phyloP scores from a whole-genome alignment of 2,797 vertebrate genomes.

The Ciconia nigra region DNA sequence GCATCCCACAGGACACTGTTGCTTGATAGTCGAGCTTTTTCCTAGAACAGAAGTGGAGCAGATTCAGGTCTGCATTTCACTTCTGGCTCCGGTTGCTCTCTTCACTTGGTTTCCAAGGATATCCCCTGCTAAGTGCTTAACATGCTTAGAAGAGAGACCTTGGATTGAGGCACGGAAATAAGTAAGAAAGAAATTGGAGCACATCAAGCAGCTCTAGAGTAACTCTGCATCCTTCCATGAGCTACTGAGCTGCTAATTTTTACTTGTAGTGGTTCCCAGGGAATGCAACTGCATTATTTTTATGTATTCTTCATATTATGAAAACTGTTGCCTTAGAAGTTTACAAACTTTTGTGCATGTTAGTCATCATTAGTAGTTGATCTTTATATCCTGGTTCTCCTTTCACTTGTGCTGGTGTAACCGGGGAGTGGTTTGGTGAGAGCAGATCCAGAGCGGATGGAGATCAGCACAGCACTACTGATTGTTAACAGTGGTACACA shows the following conservation, averaged over 20 bases:
- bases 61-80: not conserved
- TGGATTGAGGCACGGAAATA: not conserved
- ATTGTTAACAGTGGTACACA: not conserved
- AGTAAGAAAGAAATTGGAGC: not conserved
- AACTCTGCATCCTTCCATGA: not conserved
- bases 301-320: not conserved
- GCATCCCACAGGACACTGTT: not conserved
- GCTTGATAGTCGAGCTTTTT: not conserved
- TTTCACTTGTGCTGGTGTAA: not conserved
- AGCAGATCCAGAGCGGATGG: not conserved
- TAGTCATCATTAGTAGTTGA: not conserved
- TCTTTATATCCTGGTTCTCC: not conserved
- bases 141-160: not conserved
- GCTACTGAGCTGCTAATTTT: not conserved
- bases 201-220: not conserved
- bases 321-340: not conserved
- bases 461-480: not conserved
- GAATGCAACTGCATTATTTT: not conserved
- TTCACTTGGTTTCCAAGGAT: not conserved
- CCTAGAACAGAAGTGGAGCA: not conserved
- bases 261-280: not conserved
- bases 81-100: not conserved
- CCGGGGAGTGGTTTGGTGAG: not conserved
- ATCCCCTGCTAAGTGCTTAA: not conserved
- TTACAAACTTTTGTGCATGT: not conserved